Conservation (phyloP, 2,797 vertebrate genomes). For the Galaxias olidus region DNA sequence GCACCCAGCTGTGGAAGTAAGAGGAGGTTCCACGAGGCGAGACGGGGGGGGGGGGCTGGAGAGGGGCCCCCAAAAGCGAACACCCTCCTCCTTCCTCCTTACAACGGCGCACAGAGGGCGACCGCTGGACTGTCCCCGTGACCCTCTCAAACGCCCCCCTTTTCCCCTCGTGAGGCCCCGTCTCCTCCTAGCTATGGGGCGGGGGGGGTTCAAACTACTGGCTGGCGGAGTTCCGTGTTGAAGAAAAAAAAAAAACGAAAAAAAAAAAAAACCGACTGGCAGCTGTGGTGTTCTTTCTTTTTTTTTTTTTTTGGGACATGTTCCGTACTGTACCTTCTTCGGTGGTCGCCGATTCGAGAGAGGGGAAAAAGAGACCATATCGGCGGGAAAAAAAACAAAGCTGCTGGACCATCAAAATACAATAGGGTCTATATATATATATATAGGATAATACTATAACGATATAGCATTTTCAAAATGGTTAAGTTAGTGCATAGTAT, state of each 20-base stretch:
- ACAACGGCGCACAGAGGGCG: constrained; percentile 71
- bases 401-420: constrained; percentile 76
- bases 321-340: constrained; percentile 32
- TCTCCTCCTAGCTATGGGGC: constrained; percentile 72
- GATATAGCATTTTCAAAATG: constrained; percentile 79
- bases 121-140: constrained; percentile 68
- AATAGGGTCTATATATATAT: constrained; percentile 29
- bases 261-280: constrained; percentile 62
- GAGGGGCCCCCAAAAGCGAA: background rate
- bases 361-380: constrained; percentile 54
- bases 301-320: constrained; percentile 26
- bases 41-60: constrained; percentile 22
- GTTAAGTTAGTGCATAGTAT: constrained; percentile 82
- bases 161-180: constrained; percentile 72
- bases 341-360: constrained; percentile 48
- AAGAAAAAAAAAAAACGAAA: constrained; percentile 24
- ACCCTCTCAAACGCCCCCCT: constrained; percentile 31
- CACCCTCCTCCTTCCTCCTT: constrained; percentile 63
- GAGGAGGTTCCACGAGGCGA: constrained; percentile 18
- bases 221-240: constrained; percentile 55
- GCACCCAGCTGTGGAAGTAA: constrained; percentile 98
- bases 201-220: constrained; percentile 70
- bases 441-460: constrained; percentile 46
- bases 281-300: constrained; percentile 65
- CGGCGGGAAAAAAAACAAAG: constrained; percentile 67